Evolutionary conservation across 2,888 invertebrate species (phyloP).

Genomic region (Autographa gamma): DNA sequence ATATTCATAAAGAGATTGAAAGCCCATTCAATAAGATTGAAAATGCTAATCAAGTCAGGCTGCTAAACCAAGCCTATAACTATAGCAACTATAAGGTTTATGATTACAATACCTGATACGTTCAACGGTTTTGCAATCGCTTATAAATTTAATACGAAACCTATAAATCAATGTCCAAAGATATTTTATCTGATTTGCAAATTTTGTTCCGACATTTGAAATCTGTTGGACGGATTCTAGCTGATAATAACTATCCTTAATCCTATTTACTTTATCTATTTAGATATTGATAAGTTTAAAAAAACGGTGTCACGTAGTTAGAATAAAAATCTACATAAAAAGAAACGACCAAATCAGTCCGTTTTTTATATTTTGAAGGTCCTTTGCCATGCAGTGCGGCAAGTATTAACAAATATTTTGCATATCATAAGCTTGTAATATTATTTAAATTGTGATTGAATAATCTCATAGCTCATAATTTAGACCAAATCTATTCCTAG

Average conservation of each 20-base stretch:
- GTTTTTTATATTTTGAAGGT: no score
- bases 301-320: neutral
- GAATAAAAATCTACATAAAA: neutral
- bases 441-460: neutral
- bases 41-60: slow-evolving; percentile 1
- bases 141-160: slow-evolving; percentile 14
- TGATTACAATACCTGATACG: slow-evolving; percentile 34
- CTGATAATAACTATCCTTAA: neutral
- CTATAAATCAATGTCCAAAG: slow-evolving; percentile 30
- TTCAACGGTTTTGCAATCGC: slow-evolving; percentile 18
- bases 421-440: no score
- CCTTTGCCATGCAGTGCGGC: no score
- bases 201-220: slow-evolving; percentile 5
- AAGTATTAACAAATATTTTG: no score
- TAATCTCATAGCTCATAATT: neutral
- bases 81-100: neutral
- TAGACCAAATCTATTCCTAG: slow-evolving; percentile 1
- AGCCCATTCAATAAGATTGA: slow-evolving; percentile 4
- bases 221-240: neutral
- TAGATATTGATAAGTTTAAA: neutral
- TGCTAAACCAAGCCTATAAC: neutral
- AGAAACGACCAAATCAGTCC: no score
- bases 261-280: slow-evolving; percentile 1
- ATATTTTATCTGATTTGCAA: slow-evolving; percentile 22
- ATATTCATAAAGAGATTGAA: neutral